A percentile compares a stretch with the other conserved stretches of the same genome.
These are phyloP conservation scores for Trichosurus vulpecula DNA, from an alignment of 2,797 vertebrate species.

Conservation along the genomic window DNA sequence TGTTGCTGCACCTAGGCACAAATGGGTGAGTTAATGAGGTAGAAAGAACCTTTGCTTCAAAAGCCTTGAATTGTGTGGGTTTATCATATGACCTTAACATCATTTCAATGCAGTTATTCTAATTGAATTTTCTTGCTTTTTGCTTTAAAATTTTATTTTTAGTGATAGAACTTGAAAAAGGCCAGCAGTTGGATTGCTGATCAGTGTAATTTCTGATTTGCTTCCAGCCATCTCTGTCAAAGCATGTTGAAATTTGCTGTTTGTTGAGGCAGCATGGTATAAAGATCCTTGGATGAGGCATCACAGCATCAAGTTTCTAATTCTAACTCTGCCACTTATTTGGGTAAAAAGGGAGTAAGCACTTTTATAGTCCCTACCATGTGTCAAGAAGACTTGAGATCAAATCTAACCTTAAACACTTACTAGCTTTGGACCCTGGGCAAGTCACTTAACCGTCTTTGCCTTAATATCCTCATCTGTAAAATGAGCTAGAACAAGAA, in stretches of 20 bases:
- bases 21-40: not conserved
- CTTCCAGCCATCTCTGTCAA: not conserved
- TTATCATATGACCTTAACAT: not conserved
- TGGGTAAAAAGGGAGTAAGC: not conserved
- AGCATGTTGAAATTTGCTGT: not conserved
- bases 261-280: not conserved
- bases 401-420: not conserved
- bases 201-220: not conserved
- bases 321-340: not conserved
- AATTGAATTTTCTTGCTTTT: not conserved
- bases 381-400: not conserved
- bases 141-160: not conserved
- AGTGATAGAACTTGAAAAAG: not conserved
- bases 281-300: not conserved
- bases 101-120: not conserved
- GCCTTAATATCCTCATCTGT: not conserved
- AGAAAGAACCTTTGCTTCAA: not conserved
- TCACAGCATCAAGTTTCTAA: not conserved
- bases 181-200: not conserved
- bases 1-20: not conserved
- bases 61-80: not conserved
- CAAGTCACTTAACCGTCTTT: not conserved
- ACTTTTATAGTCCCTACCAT: not conserved
- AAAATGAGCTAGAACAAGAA: not conserved
- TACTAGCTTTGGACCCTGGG: not conserved